These are phyloP conservation scores for Dryadula phaetusa DNA, from an alignment of 2,888 invertebrate species.

Conservation along the genomic window DNA sequence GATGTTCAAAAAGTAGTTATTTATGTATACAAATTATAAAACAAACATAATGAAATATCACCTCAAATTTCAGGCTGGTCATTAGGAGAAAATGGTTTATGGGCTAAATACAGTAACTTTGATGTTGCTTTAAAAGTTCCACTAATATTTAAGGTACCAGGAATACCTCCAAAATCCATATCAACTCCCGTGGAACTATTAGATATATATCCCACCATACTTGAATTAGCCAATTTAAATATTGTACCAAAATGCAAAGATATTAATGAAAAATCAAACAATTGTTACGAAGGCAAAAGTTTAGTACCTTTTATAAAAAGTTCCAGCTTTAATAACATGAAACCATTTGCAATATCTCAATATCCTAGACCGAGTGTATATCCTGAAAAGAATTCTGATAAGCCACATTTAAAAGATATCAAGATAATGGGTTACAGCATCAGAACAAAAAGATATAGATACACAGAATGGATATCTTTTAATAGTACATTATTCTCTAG, in stretches of 20 bases:
- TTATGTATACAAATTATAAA: not conserved
- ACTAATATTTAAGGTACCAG: conserved; percentile 89
- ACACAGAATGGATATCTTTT: conserved; percentile 93
- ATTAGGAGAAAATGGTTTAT: conserved; percentile 94
- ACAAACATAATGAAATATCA: too few relatives aligned
- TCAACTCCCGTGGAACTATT: conserved; percentile 87
- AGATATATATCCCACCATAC: conserved; percentile 93
- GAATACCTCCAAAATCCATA: conserved; percentile 62
- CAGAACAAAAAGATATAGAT: conserved; percentile 88
- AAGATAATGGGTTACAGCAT: conserved; percentile 95
- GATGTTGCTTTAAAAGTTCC: conserved; percentile 92
- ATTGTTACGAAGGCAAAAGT: conserved; percentile 92
- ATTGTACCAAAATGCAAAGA: conserved; percentile 74
- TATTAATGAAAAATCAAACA: conserved; percentile 55
- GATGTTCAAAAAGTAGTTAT: too few relatives aligned
- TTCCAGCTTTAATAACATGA: conserved; percentile 46
- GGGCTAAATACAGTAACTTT: conserved; percentile 96
- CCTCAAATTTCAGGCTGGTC: conserved; percentile 89
- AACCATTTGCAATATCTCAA: conserved; percentile 89
- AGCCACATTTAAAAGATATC: conserved; percentile 89
- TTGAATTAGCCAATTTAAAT: conserved; percentile 86
- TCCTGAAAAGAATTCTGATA: conserved; percentile 90
- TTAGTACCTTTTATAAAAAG: conserved; percentile 83
- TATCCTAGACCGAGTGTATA: conserved; percentile 91
- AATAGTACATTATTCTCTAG: conserved; percentile 83